Evolutionary conservation across 1,140 invertebrate genomes (phyloP), one percentile per base, ranked within the genome.

Genomic region (Diachasma alloeum): DNA sequence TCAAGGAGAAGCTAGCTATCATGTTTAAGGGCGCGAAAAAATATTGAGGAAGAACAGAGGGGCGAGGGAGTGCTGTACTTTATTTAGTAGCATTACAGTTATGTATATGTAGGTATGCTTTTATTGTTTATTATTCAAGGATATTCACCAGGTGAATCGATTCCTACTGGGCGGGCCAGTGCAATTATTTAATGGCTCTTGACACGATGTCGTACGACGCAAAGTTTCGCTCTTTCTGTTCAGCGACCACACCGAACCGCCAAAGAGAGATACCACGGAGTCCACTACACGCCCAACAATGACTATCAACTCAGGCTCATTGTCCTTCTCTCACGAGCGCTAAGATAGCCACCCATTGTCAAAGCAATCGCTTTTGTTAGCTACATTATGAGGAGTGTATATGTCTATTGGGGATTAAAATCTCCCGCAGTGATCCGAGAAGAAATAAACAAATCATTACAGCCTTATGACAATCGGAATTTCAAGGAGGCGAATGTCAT

Each of bases 271-370:
- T n/a, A 42, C 36, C 36, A n/a, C n/a, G 17, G 17, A 26, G 15
- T 24, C 39, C 72, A 63, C 77, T 79, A 83, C 82, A 74, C 72
- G 86, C 84, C 81, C 68, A 72, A 88, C 86, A 87, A 87, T 87
- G 82, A 88, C 84, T 83, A 88, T 87, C 86, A 84, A 85, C 79
- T 80, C 72, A 74, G 68, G 81, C 85, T 85, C 86, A 88, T 88
- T 88, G 87, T 88, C 86, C 85, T 84, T 83, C 82, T 78, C 80
- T 84, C 81, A 82, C 78, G 79, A 79, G 59, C 72, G 68, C 75
- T 63, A 63, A 63, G 59, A 63, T 63, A 24, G 59, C 59, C 24
- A 63, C 59, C 24, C 19, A 63, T 63, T 63, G 59, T 63, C 59
- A 63, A 31, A 63, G 59, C 19, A 75, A 48, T 78, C 72, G 71